These are phyloP conservation scores for Varanus salvator DNA, from an alignment of 2,113 vertebrate genomes.

Conservation along the genomic window DNA sequence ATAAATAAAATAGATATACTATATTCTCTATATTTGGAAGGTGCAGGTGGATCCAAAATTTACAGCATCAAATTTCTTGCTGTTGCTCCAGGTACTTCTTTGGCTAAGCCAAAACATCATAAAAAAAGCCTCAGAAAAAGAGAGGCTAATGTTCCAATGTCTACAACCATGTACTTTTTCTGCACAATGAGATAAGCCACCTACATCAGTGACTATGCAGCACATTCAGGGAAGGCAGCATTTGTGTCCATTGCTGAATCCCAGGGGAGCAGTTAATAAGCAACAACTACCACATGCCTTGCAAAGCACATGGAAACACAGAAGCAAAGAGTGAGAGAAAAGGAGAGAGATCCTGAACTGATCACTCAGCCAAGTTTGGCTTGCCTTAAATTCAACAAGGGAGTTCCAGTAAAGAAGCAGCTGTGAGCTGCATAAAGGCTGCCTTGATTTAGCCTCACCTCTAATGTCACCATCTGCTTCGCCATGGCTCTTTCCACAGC, in stretches of 20 bases:
- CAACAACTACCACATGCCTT: conserved; percentile 21
- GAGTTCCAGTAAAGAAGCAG: conserved; percentile 11
- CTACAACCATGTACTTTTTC: conserved; percentile 38
- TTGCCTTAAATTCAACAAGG: conserved; percentile 18
- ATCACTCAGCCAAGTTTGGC: conserved; percentile 13
- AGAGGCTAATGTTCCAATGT: conserved; percentile 39
- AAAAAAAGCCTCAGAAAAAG: conserved; percentile 50
- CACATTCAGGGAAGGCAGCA: background rate
- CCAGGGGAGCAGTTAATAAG: conserved; percentile 21
- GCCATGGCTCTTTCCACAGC: conserved; percentile 96
- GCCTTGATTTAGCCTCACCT: conserved; percentile 82
- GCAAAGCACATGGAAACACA: conserved; percentile 6
- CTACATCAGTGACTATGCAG: background rate
- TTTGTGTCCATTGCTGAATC: conserved; percentile 16
- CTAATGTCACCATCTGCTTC: conserved; percentile 96
- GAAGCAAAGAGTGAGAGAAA: conserved; percentile 32
- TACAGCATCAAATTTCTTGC: conserved; percentile 43
- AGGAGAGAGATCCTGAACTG: background rate
- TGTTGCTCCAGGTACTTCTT: conserved; percentile 28
- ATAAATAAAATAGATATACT: too few relatives aligned
- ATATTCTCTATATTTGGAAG: conserved; percentile 4
- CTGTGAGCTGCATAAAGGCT: conserved; percentile 39
- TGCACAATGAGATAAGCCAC: fast-evolving
- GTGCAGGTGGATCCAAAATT: conserved; percentile 44
- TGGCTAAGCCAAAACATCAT: conserved; percentile 56